Evolutionary conservation across 2,113 vertebrate species (phyloP), one percentile per base, ranked within the genome.

Genomic region (Saccopteryx bilineata): DNA sequence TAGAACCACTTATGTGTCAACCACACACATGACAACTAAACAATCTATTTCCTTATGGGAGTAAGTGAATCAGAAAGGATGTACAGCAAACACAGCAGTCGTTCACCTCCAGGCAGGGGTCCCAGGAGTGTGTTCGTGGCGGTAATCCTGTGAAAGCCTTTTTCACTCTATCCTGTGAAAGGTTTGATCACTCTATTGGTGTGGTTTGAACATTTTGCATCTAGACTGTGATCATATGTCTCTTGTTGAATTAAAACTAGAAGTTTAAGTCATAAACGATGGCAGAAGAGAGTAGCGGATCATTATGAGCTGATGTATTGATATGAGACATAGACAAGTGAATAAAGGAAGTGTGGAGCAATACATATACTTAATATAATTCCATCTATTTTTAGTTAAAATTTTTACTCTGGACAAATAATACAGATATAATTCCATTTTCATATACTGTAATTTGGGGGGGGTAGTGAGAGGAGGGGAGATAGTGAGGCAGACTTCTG

Each of bases 161-260:
- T 84, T 72, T 60, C n/a, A n/a, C 19, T 95, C 58, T 96, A 3
- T 65, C 91, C 88, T 84, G 66, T 87, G 78, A 88, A 83, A 48
- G 17, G 4, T 92, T 92, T 95, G 69, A 82, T 91, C 87, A 33
- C 6, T 87, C 61, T 52, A 28, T 76, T 26, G 65, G 14, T 56
- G 68, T 68, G 93, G 31, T 87, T 74, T 68, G 52, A 74, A 87
- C 75, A 79, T 74, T 90, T 74, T 76, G 13, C 15, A 75, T 80
- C 48, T 87, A 84, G 54, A 94, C 46, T 68, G 24, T 82, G 69
- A 58, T 76, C 18, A 46, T 87, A 31, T 81, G 65, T 87, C 71
- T 92, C 21, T 63, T 72, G 3, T 75, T 84, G 76, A 85, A 81
- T 94, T 85, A 90, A 90, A 65, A 95, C 76, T 80, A 56, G 46